Conservation (phyloP, 2,113 vertebrate species). For the Etia nguti region DNA sequence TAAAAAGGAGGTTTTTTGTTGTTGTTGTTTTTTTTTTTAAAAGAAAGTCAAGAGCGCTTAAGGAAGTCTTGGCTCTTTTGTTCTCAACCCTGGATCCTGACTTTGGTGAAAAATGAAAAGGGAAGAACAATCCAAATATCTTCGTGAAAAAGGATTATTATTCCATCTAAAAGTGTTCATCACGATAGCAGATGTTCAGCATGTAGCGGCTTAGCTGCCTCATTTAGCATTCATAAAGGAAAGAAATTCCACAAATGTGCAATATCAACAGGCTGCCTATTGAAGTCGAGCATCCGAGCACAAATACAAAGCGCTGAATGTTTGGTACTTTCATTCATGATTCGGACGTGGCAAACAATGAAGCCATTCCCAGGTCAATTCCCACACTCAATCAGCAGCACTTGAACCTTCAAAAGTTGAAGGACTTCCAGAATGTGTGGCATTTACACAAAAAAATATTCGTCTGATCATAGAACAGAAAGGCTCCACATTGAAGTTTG, state of each 20-base stretch:
- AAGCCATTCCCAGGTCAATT: slow-evolving; percentile 21
- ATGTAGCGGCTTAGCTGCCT: not conserved
- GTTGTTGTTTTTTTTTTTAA: not conserved
- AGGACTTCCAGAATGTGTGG: not conserved
- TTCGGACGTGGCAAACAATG: slow-evolving; percentile 29
- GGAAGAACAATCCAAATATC: not conserved
- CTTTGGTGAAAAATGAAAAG: not conserved
- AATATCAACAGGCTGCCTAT: not conserved
- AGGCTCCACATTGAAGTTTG: not conserved
- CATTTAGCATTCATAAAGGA: slow-evolving; percentile 2
- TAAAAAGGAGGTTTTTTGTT: slow-evolving; percentile 16
- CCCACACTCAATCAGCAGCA: slow-evolving; percentile 13
- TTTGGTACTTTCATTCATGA: slow-evolving; percentile 17
- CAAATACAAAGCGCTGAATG: slow-evolving; percentile 25
- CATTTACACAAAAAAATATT: slow-evolving; percentile 9
- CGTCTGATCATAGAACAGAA: slow-evolving; percentile 15
- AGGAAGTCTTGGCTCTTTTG: slow-evolving; percentile 31
- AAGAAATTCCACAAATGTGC: not conserved
- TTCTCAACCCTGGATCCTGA: not conserved
- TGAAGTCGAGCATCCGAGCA: not conserved
- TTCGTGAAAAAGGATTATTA: not conserved
- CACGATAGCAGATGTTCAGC: not conserved
- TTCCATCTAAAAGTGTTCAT: not conserved
- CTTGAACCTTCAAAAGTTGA: not conserved
- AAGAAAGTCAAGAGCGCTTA: slow-evolving; percentile 40